Percentiles rank a stretch among this genome's conserved stretches.
These are phyloP conservation scores for Conus ventricosus DNA, from an alignment of 1,140 invertebrate genomes.

Conservation along the genomic window DNA sequence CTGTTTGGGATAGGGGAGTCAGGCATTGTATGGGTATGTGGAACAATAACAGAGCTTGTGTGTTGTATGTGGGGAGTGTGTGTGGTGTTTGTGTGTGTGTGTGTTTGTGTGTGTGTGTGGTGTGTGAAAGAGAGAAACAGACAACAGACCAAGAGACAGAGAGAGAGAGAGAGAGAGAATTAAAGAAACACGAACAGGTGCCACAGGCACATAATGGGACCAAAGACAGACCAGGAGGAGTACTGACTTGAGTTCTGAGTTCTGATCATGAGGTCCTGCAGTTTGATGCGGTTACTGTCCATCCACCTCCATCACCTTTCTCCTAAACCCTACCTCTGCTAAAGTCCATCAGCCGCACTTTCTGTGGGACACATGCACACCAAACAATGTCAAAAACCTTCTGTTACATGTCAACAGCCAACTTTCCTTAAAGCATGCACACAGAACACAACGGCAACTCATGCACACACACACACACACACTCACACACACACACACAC, in stretches of 20 bases:
- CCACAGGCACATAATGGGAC: not conserved
- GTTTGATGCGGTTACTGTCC: constrained; percentile 67
- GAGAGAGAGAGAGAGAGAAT: not conserved
- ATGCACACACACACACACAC: not conserved
- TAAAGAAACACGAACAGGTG: not conserved
- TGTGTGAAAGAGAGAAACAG: not conserved
- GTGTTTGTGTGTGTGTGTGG: not conserved
- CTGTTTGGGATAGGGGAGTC: too few relatives aligned
- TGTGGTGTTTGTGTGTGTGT: too few relatives aligned
- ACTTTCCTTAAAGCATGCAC: not conserved
- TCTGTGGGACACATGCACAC: constrained; percentile 51
- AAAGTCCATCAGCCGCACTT: constrained; percentile 66
- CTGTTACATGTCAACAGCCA: not conserved
- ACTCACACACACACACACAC: not conserved
- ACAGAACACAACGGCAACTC: not conserved
- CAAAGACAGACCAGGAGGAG: not conserved
- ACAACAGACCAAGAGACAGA: too few relatives aligned
- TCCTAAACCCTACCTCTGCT: constrained; percentile 70
- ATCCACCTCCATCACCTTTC: constrained; percentile 69
- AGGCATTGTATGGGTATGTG: too few relatives aligned
- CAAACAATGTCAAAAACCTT: not conserved
- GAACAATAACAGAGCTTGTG: too few relatives aligned
- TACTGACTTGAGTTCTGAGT: constrained; percentile 68
- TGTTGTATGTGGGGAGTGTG: too few relatives aligned
- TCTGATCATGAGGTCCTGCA: constrained; percentile 69